Conservation (phyloP, 2,113 vertebrate genomes). For the Elachura formosa region DNA sequence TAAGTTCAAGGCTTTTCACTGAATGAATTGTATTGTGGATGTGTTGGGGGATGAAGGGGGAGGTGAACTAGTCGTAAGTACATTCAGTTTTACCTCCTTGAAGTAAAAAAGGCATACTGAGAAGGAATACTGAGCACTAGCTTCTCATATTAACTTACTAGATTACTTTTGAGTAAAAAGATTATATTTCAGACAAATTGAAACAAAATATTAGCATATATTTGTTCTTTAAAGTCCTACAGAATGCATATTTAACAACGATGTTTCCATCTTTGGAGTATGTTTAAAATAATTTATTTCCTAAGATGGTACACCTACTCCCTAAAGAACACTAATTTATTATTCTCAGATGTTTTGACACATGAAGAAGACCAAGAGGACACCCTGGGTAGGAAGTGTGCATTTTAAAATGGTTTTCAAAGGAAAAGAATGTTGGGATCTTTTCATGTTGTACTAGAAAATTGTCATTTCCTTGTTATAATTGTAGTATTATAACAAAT, state of each 20-base stretch:
- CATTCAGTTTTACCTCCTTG: constrained; percentile 1
- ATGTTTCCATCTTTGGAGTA: neutral
- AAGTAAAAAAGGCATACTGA: neutral
- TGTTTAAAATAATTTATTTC: neutral
- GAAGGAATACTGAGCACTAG: neutral
- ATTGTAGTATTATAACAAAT: no score
- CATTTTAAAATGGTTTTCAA: neutral
- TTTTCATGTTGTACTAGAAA: neutral
- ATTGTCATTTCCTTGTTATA: neutral
- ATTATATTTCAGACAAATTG: neutral
- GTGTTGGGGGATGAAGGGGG: neutral
- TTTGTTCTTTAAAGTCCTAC: neutral
- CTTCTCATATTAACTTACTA: neutral
- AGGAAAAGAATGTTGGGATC: neutral
- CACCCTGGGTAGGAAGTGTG: neutral
- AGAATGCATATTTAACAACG: neutral
- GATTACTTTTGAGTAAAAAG: neutral
- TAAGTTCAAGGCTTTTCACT: constrained; percentile 15
- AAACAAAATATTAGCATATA: neutral
- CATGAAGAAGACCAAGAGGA: neutral
- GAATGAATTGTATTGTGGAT: constrained; percentile 14
- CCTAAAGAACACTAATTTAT: neutral
- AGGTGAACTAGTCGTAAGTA: neutral
- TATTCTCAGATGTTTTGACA: neutral
- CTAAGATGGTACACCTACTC: neutral